Conservation (phyloP, 2,888 invertebrate genomes). For the Cylindroiulus punctatus region DNA sequence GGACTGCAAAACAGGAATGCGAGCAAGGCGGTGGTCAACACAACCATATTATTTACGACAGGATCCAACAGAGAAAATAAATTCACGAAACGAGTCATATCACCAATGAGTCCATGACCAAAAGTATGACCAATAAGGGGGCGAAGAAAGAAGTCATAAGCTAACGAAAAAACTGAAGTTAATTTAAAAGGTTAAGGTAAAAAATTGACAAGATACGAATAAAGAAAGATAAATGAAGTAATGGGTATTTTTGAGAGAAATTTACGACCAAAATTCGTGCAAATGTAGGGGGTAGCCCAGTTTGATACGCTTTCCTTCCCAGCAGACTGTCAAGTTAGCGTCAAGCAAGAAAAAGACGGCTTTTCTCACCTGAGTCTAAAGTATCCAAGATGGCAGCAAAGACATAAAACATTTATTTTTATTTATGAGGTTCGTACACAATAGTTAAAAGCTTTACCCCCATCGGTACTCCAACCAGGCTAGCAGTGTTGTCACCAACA, state of each 20-base stretch:
- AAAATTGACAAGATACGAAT: constrained; percentile 44
- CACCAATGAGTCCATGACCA: too few relatives aligned
- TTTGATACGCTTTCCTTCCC: constrained; percentile 31
- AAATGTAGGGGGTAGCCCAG: constrained; percentile 24
- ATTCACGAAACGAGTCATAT: not conserved
- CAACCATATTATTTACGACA: constrained; percentile 22
- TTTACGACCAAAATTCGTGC: constrained; percentile 34
- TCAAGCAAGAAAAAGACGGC: not conserved
- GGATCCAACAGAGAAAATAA: constrained; percentile 6
- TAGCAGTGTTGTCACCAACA: not conserved
- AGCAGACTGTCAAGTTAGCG: not conserved
- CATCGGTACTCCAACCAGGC: not conserved
- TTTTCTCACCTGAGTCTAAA: constrained; percentile 43
- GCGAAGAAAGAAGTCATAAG: not conserved
- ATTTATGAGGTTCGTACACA: constrained; percentile 14
- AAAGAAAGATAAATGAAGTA: constrained; percentile 45
- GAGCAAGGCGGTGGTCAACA: not conserved
- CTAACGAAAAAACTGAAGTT: not conserved
- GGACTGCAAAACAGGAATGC: not conserved
- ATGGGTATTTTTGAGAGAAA: not conserved
- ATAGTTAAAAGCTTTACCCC: constrained; percentile 27
- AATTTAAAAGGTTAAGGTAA: not conserved
- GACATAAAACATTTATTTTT: constrained; percentile 30
- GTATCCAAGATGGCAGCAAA: constrained; percentile 5
- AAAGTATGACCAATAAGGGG: not conserved